Evolutionary conservation across 2,888 invertebrate genomes (phyloP).

Genomic region (Stenoptilia bipunctidactyla): DNA sequence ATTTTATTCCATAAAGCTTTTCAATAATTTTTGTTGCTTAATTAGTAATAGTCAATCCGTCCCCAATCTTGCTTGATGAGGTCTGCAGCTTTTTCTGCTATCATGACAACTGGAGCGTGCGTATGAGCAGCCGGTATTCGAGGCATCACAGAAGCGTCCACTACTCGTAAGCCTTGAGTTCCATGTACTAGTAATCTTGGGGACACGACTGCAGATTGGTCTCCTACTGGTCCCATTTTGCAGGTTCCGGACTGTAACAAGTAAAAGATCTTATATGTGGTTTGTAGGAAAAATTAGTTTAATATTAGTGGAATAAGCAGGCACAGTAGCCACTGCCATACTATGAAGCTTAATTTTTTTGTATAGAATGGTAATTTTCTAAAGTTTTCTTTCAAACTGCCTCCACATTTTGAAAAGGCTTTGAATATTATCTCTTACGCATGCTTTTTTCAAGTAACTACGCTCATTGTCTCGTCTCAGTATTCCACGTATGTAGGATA

Average conservation of each 20-base stretch:
- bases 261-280: not conserved
- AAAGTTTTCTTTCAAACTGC: not conserved
- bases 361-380: too few species aligned
- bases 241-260: slow-evolving; percentile 74
- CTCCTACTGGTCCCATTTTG: slow-evolving; percentile 77
- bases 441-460: too few species aligned
- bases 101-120: slow-evolving; percentile 66
- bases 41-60: not conserved
- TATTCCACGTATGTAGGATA: too few species aligned
- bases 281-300: too few species aligned
- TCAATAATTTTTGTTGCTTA: too few species aligned
- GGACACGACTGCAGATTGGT: slow-evolving; percentile 76
- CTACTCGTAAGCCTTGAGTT: slow-evolving; percentile 48
- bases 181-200: slow-evolving; percentile 60
- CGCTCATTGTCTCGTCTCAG: too few species aligned
- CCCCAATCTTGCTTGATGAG: slow-evolving; percentile 65
- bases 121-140: slow-evolving; percentile 67
- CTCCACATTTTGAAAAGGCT: too few species aligned
- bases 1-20: not conserved
- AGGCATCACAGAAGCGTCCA: slow-evolving; percentile 68
- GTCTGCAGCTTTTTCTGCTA: slow-evolving; percentile 67
- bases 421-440: too few species aligned
- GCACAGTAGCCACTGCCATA: too few species aligned
- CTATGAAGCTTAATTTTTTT: too few species aligned
- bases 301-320: not conserved